A percentile compares a stretch with the other conserved stretches of the same genome.
Evolutionary conservation across 2,113 vertebrate genomes (phyloP).

Genomic region (Lagopus leucura): DNA sequence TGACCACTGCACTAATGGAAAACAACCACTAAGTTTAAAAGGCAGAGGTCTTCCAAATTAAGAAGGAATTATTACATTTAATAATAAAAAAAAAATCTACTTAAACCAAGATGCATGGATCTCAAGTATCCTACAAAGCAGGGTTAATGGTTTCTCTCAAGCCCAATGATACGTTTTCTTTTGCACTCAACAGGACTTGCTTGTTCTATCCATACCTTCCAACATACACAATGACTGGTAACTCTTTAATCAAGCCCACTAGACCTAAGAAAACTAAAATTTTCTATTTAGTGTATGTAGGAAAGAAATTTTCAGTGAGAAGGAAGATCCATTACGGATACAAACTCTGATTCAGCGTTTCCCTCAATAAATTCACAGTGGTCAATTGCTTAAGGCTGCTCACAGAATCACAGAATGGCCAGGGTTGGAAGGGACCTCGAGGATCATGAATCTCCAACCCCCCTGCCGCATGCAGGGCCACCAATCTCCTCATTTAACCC

Average conservation of each 20-base stretch:
- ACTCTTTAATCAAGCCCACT: neutral
- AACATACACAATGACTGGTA: neutral
- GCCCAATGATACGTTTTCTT: neutral
- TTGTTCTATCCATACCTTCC: neutral
- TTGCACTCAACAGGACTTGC: neutral
- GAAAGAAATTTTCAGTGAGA: neutral
- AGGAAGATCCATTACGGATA: accelerated
- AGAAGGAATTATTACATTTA: neutral
- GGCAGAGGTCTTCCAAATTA: neutral
- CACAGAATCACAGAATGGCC: no score
- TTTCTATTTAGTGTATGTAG: accelerated
- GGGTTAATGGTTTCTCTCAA: neutral
- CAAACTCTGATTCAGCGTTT: neutral
- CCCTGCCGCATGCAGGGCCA: no score
- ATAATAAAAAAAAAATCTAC: neutral
- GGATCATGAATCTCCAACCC: no score
- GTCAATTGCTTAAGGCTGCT: neutral
- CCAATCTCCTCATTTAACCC: no score
- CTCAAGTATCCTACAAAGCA: neutral
- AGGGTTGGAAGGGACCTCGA: no score
- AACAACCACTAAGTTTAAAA: neutral
- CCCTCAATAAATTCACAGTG: neutral
- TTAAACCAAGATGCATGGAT: accelerated
- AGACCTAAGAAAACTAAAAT: accelerated
- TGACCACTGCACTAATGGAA: neutral